These are phyloP conservation scores for Pollenia amentaria DNA, from an alignment of 2,888 invertebrate genomes.

Conservation along the genomic window DNA sequence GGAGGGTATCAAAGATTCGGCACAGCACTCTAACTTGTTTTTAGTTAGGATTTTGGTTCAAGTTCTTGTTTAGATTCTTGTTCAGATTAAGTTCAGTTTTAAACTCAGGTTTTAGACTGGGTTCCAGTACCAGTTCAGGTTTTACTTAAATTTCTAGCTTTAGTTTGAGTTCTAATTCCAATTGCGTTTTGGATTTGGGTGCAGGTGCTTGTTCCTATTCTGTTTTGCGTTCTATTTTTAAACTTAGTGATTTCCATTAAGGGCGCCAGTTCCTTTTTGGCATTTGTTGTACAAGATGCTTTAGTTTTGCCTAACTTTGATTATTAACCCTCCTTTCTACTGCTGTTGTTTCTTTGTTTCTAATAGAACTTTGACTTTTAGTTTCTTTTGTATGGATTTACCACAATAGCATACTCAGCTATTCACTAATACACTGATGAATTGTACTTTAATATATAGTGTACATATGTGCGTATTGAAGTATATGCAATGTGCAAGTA, in stretches of 20 bases:
- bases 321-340: constrained; percentile 53
- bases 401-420: constrained; percentile 48
- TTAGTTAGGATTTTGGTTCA: no score
- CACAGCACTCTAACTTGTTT: no score
- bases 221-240: not conserved
- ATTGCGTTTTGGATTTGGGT: no score
- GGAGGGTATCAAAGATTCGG: no score
- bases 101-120: no score
- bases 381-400: constrained; percentile 45
- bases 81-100: no score
- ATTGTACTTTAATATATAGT: not conserved
- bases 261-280: constrained; percentile 32
- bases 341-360: constrained; percentile 28
- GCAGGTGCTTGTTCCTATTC: not conserved
- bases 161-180: no score
- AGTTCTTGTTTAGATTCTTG: no score
- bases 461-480: not conserved
- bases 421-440: constrained; percentile 32
- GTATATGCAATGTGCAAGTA: not conserved
- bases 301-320: constrained; percentile 61
- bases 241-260: not conserved
- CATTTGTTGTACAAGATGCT: constrained; percentile 51
- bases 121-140: no score
- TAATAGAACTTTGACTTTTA: constrained; percentile 13
- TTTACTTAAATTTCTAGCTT: no score